Conservation (phyloP, 2,888 invertebrate species). For the Cryptocephalus primarius region DNA sequence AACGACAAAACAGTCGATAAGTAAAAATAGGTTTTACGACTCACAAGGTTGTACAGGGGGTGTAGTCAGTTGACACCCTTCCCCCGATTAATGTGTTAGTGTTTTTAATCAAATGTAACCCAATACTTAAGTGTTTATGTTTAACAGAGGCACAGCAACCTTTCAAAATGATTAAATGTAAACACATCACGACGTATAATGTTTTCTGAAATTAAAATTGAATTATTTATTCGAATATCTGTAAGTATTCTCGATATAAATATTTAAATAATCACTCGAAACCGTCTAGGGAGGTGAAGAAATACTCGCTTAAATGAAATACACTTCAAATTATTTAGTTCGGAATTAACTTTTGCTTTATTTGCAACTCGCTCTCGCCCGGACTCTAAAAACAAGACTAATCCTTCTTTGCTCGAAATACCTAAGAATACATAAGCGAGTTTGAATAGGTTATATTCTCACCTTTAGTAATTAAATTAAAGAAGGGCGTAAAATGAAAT, state of each 20-base stretch:
- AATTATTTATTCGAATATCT: conserved; percentile 33
- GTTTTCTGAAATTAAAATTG: conserved; percentile 34
- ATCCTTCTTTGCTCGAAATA: background rate
- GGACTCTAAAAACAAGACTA: background rate
- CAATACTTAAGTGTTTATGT: conserved; percentile 34
- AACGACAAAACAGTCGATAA: conserved; percentile 20
- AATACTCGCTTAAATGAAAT: conserved; percentile 1
- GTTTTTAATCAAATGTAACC: conserved; percentile 38
- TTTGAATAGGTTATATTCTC: too few species aligned
- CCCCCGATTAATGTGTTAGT: conserved; percentile 33
- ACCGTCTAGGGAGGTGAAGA: too few species aligned
- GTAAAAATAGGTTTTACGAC: conserved; percentile 13
- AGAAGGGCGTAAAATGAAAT: too few species aligned
- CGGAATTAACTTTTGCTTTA: conserved; percentile 3
- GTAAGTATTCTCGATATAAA: conserved; percentile 22
- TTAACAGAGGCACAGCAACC: conserved; percentile 30
- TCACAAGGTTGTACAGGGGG: conserved; percentile 21
- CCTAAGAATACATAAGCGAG: background rate
- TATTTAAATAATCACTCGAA: conserved; percentile 14
- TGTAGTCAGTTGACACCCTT: conserved; percentile 25
- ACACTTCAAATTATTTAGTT: background rate
- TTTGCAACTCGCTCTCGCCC: background rate
- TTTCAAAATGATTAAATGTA: conserved; percentile 39
- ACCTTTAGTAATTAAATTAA: too few species aligned
- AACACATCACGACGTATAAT: conserved; percentile 30